These are phyloP conservation scores for Apis laboriosa DNA, from an alignment of 1,140 invertebrate species.

Conservation along the genomic window DNA sequence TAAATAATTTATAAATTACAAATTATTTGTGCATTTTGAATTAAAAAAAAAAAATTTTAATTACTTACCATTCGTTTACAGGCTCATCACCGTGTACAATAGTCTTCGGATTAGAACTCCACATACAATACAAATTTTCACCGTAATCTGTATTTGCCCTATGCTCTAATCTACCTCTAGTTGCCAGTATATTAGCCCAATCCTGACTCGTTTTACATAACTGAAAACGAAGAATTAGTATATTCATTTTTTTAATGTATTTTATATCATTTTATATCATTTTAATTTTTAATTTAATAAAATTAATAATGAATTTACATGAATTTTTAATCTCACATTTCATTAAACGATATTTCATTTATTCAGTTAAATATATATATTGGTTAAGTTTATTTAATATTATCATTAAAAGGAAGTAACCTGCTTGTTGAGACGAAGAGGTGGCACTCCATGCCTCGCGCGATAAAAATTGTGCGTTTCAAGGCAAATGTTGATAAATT, in stretches of 20 bases:
- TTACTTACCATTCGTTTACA: slow-evolving; percentile 87
- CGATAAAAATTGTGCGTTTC: slow-evolving; percentile 90
- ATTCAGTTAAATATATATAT: background rate
- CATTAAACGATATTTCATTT: background rate
- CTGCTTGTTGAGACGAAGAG: slow-evolving; percentile 87
- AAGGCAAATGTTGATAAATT: slow-evolving; percentile 83
- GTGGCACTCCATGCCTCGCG: slow-evolving; percentile 85
- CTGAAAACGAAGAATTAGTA: slow-evolving; percentile 65
- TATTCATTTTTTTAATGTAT: background rate
- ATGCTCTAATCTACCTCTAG: slow-evolving; percentile 87
- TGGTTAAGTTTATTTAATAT: background rate
- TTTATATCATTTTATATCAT: background rate
- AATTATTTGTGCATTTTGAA: too few species aligned
- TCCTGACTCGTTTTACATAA: slow-evolving; percentile 88
- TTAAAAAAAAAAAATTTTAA: background rate
- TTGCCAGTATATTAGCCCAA: slow-evolving; percentile 90
- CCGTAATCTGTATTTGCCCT: slow-evolving; percentile 88
- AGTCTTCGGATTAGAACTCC: slow-evolving; percentile 88
- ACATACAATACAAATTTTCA: slow-evolving; percentile 90
- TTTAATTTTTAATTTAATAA: too few species aligned
- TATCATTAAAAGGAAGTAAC: slow-evolving; percentile 74
- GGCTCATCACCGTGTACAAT: slow-evolving; percentile 85
- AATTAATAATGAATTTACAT: too few species aligned
- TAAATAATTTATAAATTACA: background rate
- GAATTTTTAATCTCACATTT: too few species aligned